A percentile compares a stretch with the other conserved stretches of the same genome.
These are phyloP conservation scores for Petromus typicus DNA, from an alignment of 2,113 vertebrate genomes.

Conservation along the genomic window DNA sequence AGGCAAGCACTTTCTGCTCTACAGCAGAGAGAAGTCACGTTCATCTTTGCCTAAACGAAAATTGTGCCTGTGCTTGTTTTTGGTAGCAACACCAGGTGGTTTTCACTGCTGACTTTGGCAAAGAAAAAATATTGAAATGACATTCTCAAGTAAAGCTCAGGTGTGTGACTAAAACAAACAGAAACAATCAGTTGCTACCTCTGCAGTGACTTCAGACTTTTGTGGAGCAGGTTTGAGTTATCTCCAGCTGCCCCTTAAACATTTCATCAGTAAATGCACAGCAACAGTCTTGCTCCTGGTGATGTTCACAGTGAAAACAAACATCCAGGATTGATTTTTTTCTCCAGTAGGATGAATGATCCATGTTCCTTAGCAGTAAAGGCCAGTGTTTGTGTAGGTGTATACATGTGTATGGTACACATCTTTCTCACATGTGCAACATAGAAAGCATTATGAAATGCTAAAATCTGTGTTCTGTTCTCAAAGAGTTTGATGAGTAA, in stretches of 20 bases:
- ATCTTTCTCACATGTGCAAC: conserved; percentile 7
- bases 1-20: conserved; percentile 26
- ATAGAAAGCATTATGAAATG: neutral
- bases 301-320: conserved; percentile 67
- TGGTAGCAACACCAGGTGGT: conserved; percentile 41
- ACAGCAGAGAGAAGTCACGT: neutral
- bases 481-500: conserved; percentile 20
- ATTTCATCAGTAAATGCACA: conserved; percentile 69
- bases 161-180: conserved; percentile 64
- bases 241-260: conserved; percentile 62
- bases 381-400: neutral
- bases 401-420: neutral
- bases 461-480: conserved; percentile 7
- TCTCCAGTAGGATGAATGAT: conserved; percentile 29
- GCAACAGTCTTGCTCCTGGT: conserved; percentile 59
- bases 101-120: conserved; percentile 60
- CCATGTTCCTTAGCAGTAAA: conserved; percentile 32
- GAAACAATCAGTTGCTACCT: conserved; percentile 57
- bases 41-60: neutral
- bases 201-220: conserved; percentile 53
- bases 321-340: conserved; percentile 63
- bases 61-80: neutral
- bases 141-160: conserved; percentile 55
- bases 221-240: conserved; percentile 64
- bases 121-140: conserved; percentile 63